Base-by-base conservation (phyloP, 2,113 vertebrate species). In the Sprattus sprattus region DNA sequence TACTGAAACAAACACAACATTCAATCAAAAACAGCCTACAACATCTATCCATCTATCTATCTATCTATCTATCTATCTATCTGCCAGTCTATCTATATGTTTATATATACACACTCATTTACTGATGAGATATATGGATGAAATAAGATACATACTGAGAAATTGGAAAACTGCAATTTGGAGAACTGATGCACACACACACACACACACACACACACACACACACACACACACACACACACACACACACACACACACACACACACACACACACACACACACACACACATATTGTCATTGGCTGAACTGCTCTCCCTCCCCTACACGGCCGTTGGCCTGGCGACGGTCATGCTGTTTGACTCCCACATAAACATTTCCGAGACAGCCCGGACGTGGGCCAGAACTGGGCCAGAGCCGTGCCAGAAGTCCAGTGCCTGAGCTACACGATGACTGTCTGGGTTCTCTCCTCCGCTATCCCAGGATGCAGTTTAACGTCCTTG, bases 401-500 rank as follows among this genome's bases (percentile, higher is more conserved):
- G 10, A 5, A 4, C 22, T n/a, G 64, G 64, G 25, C n/a, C 64
- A 71, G n/a, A 11, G 2, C 10, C 28, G 2, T 71, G 7, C 64
- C 64, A 71, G 25, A 71, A 28, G 22, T 71, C 64, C n/a, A 18
- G 20, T 60, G 57, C 20, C 22, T 39, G 39, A 39, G 39, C 39
- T 39, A 60, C 18, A 71, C 64, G 8, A 6, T 6, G 9, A 6
- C 64, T 71, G n/a, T 71, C 64, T 25, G 7, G 25, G 10, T 10
- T n/a, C 64, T 10, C 57, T 28, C n/a, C 91, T 92, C 89, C 84
- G 87, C 85, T 88, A 86, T 94, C 90, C 86, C 89, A 91, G 81
- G 45, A 92, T 90, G 50, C 91, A 92, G 91, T 92, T 93, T 90
- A 93, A 87, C 18, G 91, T 93, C 92, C 93, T 94, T 93, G 92